A percentile compares a stretch with the other conserved stretches of the same genome.
phyloP scores from a whole-genome alignment of 2,797 vertebrate species.

The Sebastes itinus region DNA sequence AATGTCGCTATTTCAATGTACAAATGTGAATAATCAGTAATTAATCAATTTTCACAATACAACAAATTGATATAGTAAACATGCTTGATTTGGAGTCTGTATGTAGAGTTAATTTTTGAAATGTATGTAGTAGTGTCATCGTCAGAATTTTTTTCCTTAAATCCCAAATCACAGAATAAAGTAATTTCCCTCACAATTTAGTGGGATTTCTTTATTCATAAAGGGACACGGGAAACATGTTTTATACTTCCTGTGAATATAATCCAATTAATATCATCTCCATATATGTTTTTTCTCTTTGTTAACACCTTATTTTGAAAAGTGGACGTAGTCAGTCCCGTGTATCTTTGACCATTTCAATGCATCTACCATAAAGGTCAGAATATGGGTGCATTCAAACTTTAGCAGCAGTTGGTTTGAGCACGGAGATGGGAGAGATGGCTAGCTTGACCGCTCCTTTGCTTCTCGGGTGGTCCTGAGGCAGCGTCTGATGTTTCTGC shows the following conservation, averaged over 20 bases:
- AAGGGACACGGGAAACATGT: not conserved
- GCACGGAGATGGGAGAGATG: too few species aligned
- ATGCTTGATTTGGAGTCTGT: not conserved
- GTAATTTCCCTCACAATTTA: not conserved
- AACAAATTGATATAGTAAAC: not conserved
- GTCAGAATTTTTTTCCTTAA: too few species aligned
- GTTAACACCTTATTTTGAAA: too few species aligned
- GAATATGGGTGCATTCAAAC: too few species aligned
- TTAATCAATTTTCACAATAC: too few species aligned
- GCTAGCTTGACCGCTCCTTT: too few species aligned
- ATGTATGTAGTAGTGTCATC: too few species aligned
- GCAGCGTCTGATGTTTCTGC: not conserved
- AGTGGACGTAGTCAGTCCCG: too few species aligned
- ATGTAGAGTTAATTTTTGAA: not conserved
- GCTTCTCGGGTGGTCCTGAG: not conserved
- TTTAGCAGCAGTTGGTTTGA: too few species aligned
- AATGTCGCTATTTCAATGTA: not conserved
- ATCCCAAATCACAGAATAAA: too few species aligned
- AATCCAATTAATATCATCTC: not conserved
- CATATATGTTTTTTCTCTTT: not conserved
- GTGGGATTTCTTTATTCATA: not conserved
- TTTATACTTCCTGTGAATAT: not conserved
- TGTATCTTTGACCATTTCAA: too few species aligned
- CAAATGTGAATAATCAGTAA: not conserved
- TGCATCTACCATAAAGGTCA: too few species aligned